Conservation (phyloP, 2,797 vertebrate genomes). For the Echiichthys vipera region DNA sequence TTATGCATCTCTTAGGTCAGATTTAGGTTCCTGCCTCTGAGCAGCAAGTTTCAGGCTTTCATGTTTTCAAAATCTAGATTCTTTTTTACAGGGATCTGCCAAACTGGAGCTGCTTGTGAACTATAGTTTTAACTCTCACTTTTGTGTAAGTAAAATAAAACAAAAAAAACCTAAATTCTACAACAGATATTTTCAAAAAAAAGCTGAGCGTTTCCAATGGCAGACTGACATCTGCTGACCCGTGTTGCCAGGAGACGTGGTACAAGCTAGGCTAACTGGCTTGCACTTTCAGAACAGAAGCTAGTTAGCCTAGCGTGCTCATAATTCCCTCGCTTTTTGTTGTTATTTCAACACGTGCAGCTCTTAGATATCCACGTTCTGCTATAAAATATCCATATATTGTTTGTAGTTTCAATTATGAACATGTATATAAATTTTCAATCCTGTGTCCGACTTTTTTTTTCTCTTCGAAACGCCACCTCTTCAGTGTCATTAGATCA, state of each 20-base stretch:
- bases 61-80: constrained; percentile 57
- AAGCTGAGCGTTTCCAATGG: neutral
- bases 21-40: constrained; percentile 55
- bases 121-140: too few relatives aligned
- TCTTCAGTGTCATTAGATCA: constrained; percentile 22
- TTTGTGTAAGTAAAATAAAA: neutral
- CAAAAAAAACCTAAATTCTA: too few relatives aligned
- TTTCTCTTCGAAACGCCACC: too few relatives aligned
- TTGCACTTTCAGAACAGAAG: neutral
- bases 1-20: constrained; percentile 67
- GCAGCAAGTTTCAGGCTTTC: constrained; percentile 73
- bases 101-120: neutral
- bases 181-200: too few relatives aligned
- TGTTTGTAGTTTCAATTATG: too few relatives aligned
- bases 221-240: neutral
- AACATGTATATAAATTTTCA: too few relatives aligned
- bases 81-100: neutral
- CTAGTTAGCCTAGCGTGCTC: neutral
- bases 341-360: neutral
- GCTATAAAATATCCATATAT: too few relatives aligned
- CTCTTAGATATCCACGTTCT: too few relatives aligned
- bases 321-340: neutral
- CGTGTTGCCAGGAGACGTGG: neutral
- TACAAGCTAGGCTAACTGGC: neutral
- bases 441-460: too few relatives aligned